Percentiles rank a stretch among this genome's conserved stretches.
phyloP scores from a whole-genome alignment of 2,797 vertebrate species.

The Vultur gryphus region DNA sequence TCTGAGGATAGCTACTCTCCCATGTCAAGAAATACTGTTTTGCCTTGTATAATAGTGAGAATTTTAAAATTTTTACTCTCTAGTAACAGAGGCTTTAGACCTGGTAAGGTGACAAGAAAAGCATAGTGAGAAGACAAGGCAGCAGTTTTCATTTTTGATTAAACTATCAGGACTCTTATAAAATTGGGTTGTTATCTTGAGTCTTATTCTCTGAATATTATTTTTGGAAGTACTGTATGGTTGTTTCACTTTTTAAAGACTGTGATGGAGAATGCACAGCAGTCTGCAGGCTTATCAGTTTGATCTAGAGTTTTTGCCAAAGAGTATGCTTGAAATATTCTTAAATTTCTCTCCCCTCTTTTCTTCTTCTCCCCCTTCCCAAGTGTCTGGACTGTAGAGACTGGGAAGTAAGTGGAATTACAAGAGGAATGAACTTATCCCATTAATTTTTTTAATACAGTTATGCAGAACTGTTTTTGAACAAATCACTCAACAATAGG shows the following conservation, averaged over 20 bases:
- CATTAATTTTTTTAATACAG: not conserved
- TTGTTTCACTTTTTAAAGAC: not conserved
- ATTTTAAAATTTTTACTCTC: not conserved
- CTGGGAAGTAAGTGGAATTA: not conserved
- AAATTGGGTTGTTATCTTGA: not conserved
- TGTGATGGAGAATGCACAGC: not conserved
- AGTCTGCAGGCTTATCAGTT: constrained; percentile 1
- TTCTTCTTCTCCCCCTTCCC: not conserved
- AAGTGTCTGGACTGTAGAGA: not conserved
- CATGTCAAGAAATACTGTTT: not conserved
- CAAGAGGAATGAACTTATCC: not conserved
- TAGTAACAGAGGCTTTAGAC: not conserved
- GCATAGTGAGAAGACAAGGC: not conserved
- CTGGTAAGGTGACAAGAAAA: constrained; percentile 26
- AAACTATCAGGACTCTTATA: not conserved
- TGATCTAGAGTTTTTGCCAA: constrained; percentile 18
- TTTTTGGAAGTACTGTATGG: not conserved
- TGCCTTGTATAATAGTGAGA: not conserved
- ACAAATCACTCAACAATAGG: not conserved
- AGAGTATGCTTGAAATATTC: not conserved
- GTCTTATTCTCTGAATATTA: not conserved
- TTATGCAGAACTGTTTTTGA: not conserved
- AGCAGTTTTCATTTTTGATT: not conserved
- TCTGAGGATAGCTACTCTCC: not conserved
- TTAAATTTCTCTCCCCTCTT: not conserved